These are phyloP conservation scores for Alexandromys fortis DNA, from an alignment of 2,113 vertebrate species.

Conservation along the genomic window DNA sequence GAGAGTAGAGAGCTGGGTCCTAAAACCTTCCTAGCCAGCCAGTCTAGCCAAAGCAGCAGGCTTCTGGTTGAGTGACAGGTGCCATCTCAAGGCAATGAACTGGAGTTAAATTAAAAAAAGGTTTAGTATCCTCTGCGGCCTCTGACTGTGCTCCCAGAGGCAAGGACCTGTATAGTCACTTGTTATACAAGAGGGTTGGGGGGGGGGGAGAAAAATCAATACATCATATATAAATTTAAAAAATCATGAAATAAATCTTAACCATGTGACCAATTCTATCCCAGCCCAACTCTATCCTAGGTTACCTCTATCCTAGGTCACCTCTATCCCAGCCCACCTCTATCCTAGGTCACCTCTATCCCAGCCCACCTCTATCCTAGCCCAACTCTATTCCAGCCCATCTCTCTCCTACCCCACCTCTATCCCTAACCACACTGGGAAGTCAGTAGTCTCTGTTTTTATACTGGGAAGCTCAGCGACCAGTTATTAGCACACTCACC, in stretches of 20 bases:
- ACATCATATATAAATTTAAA: background rate
- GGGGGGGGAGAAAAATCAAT: background rate
- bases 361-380: too few species aligned
- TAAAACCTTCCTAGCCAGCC: background rate
- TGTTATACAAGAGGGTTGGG: too few species aligned
- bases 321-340: too few species aligned
- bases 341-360: too few species aligned
- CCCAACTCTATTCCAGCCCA: too few species aligned
- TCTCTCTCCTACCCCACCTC: background rate
- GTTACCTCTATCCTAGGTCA: too few species aligned
- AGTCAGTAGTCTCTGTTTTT: constrained; percentile 4
- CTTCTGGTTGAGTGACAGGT: background rate
- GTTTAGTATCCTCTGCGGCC: background rate
- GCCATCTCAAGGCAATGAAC: background rate
- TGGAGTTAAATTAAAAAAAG: background rate
- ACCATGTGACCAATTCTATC: background rate
- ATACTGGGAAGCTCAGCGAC: background rate
- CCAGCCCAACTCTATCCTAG: background rate
- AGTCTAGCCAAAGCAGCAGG: background rate
- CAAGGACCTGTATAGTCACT: background rate
- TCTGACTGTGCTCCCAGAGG: background rate
- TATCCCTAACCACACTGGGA: background rate
- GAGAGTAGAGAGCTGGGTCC: background rate
- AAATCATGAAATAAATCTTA: background rate
- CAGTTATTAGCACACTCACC: background rate